Base-by-base conservation (phyloP, 1,140 invertebrate genomes). In the Ceratitis capitata region DNA sequence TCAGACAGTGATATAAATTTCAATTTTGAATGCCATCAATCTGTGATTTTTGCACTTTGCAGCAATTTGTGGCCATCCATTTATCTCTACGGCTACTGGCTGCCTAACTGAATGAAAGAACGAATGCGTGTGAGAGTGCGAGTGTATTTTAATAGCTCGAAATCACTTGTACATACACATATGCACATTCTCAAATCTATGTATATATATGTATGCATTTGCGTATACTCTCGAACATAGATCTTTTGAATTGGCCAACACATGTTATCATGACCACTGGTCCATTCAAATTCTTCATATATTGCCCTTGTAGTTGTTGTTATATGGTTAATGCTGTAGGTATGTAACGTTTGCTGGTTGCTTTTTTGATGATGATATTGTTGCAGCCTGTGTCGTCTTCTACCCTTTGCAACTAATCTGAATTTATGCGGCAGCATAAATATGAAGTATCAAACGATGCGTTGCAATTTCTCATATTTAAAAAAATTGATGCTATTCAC, bases 1-100 rank as follows among this genome's bases (percentile, higher is more conserved):
- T 26, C 69, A 78, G 69, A 23, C 69, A 45, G 69, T 51, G 49
- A 53, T 49, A 83, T 83, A 83, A 83, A 83, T 83, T 83, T 83
- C 82, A 83, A 83, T 83, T 83, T 84, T 84, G 83, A 84, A 84
- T 56, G 51, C 49, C 83, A 84, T 84, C 83, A 84, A 84, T 84
- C 83, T 58, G 83, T 84, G 83, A 84, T 84, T 84, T 42, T 61
- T 58, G 83, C 53, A 58, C 53, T 84, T 84, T 84, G 53, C 83
- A 42, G 49, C 83, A 84, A 84, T 84, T 84, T 84, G 83, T 84
- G 83, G 83, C 53, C 82, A 83, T 49, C 47, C 82, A 83, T 83
- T 49, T 83, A 83, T 29, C 29, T 35, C 26, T 51, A 6, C 16
- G 26, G 42, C 32, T 69, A 29, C 64, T n/a, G 7, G 26, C 61